A percentile compares a stretch with the other conserved stretches of the same genome.
Evolutionary conservation across 2,888 invertebrate genomes (phyloP).

Genomic region (Sinopyrophorus schimmeli): DNA sequence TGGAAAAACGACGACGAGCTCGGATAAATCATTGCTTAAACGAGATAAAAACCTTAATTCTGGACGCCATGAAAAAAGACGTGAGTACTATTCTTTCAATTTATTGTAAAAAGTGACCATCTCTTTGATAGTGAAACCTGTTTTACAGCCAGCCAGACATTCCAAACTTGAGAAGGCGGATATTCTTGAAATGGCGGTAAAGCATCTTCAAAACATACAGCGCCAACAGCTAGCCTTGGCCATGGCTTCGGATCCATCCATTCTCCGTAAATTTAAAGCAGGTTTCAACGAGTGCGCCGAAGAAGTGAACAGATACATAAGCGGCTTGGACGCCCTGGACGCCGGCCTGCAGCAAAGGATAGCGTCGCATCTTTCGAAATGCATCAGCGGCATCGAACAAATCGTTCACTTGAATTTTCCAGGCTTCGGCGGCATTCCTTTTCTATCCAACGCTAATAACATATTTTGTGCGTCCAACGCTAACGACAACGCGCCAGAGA

Average conservation of each 20-base stretch:
- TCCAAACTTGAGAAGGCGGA: slow-evolving; percentile 96
- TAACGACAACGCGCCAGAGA: slow-evolving; percentile 46
- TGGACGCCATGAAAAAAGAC: slow-evolving; percentile 87
- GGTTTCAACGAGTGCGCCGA: slow-evolving; percentile 89
- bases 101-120: slow-evolving; percentile 14
- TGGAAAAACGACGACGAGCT: slow-evolving; percentile 88
- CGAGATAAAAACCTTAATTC: slow-evolving; percentile 81
- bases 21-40: slow-evolving; percentile 88
- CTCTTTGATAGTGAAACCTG: slow-evolving; percentile 31
- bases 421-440: slow-evolving; percentile 42
- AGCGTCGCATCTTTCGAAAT: slow-evolving; percentile 75
- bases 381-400: slow-evolving; percentile 65
- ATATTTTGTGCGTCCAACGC: slow-evolving; percentile 43
- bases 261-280: slow-evolving; percentile 81
- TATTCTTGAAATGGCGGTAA: slow-evolving; percentile 92
- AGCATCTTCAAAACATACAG: slow-evolving; percentile 87
- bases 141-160: slow-evolving; percentile 83
- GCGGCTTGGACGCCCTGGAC: slow-evolving; percentile 78
- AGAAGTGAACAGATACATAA: slow-evolving; percentile 77
- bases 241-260: slow-evolving; percentile 81
- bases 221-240: slow-evolving; percentile 83
- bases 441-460: slow-evolving; percentile 37
- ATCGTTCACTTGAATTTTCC: slow-evolving; percentile 49
- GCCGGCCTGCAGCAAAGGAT: slow-evolving; percentile 72
- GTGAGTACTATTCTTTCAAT: slow-evolving; percentile 63